Base-by-base conservation (phyloP, 1,140 invertebrate species). In the Aphis craccivora region DNA sequence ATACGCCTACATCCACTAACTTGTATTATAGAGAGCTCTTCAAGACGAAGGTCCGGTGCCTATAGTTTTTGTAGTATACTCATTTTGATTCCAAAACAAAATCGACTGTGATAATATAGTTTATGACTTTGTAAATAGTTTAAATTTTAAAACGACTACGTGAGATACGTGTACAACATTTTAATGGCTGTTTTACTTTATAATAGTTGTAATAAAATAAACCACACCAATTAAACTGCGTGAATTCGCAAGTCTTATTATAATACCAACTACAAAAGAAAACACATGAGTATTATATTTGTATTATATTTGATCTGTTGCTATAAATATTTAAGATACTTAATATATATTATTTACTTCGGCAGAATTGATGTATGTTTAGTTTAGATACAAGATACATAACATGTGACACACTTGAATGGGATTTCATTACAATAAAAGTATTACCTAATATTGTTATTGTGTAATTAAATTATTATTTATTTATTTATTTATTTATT, bases 201-300 rank as follows among this genome's bases (percentile, higher is more conserved):
- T 83, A 83, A 37, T 37, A 83, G 35, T 83, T 83, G 76, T 83
- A 83, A 83, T 83, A 83, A 83, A 83, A 83, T 83, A 83, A 67
- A 67, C 60, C 11, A 67, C 76, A 23, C 22, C 76, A 83, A 83
- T 83, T 83, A 83, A 37, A 83, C 35, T 83, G 35, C 18, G 35
- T 83, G 76, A 83, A 83, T 83, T 37, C 76, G 76, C 76, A 83
- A 83, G 18, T 83, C 2, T 83, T 83, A 83, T 23, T 37, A 37
- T 83, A 83, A 83, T 37, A 83, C n/a, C 35, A 83, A 37, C 76
- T 9, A 83, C 76, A 83, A 37, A 83, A 83, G 76, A 83, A 37
- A 83, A 37, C 35, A 76, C 20, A 83, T 83, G 14, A 37, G 35
- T 37, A 83, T 83, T 83, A 35, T 37, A 83, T 83, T 37, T 83